Base-by-base conservation (phyloP, 2,113 vertebrate species). In the Hylia prasina region DNA sequence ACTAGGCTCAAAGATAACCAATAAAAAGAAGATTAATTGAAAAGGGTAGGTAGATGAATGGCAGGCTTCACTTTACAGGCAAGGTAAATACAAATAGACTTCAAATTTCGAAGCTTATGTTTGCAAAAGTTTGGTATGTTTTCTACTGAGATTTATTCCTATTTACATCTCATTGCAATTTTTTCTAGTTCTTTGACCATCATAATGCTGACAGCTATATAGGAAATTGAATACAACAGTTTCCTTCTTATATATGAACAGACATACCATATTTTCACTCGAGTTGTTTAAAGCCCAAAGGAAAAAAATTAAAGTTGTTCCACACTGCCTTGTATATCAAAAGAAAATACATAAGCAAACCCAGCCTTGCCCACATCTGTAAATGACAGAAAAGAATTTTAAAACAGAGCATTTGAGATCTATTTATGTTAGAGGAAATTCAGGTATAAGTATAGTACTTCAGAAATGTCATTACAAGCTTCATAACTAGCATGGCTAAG, bases 351-450 rank as follows among this genome's bases (percentile, higher is more conserved):
- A 23, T 28, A 86, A 63, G 42, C 27, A 92, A 86, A 90, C 65
- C 7, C 33, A 94, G 31, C 58, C 45, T 88, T 95, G 69, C n/a
- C 54, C 48, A 58, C 33, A 54, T 60, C 50, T 82, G 78, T 95
- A 97, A 95, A 87, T 18, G 50, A 28, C 30, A 39, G 57, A 96
- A 97, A 78, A 50, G 6, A 97, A 96, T 97, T 97, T 96, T 50
- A 82, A 94, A 96, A 63, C 15, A 45, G 57, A 84, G 10, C 6
- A 66, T 66, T 61, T 91, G 87, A 86, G 61, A 93, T 53, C 60
- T 96, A 35, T 35, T 90, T 93, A 89, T 13, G 45, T 88, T 86
- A 93, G 70, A 94, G 85, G 72, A 90, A 97, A 97, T 80, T 23
- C 48, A 89, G 61, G 61, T 96, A 56, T 91, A 94, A 87, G 40